These are phyloP conservation scores for Todus mexicanus DNA, from an alignment of 2,797 vertebrate genomes.

Conservation along the genomic window DNA sequence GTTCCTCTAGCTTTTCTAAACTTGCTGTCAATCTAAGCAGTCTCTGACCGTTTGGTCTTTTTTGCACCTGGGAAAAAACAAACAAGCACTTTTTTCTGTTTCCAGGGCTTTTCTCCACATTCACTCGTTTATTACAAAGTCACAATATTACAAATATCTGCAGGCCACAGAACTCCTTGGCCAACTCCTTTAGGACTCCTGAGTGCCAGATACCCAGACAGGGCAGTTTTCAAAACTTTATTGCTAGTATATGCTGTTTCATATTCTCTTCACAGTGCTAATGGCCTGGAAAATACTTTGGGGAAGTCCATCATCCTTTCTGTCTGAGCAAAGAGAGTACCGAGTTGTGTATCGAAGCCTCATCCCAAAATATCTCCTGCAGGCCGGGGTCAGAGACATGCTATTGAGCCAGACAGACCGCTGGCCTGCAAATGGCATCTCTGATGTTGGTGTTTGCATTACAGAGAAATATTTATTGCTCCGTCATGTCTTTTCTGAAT, in stretches of 20 bases:
- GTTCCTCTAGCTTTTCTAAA: not conserved
- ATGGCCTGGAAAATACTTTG: conserved; percentile 41
- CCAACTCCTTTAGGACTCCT: not conserved
- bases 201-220: not conserved
- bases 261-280: conserved; percentile 1
- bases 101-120: not conserved
- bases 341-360: not conserved
- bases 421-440: not conserved
- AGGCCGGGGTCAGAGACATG: conserved; percentile 27
- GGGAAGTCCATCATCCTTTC: conserved; percentile 25
- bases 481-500: not conserved
- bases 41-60: not conserved
- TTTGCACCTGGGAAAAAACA: not conserved
- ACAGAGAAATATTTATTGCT: conserved; percentile 27
- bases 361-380: conserved; percentile 26
- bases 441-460: not conserved
- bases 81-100: not conserved
- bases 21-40: not conserved
- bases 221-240: not conserved
- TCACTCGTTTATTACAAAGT: not conserved
- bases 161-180: not conserved
- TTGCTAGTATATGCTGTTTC: not conserved
- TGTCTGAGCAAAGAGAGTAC: not conserved
- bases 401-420: not conserved
- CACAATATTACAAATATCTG: not conserved